phyloP scores from a whole-genome alignment of 2,888 invertebrate species.

The Stenodera caucasica region DNA sequence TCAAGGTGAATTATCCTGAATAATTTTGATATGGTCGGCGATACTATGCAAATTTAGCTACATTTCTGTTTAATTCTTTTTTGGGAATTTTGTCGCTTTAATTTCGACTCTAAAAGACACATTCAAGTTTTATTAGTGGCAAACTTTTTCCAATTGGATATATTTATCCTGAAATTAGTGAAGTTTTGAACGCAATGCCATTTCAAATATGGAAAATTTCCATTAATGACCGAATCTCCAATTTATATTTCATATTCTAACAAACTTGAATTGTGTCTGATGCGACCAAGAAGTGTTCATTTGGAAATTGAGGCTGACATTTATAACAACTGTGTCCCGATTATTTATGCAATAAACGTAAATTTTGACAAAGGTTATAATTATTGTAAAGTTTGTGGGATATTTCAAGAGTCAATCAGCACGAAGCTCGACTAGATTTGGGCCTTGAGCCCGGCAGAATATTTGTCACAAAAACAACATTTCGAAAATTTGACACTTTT shows the following conservation, averaged over 20 bases:
- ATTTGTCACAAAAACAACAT: no score
- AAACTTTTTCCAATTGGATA: no score
- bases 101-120: no score
- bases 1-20: not conserved
- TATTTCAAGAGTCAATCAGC: no score
- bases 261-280: not conserved
- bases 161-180: no score
- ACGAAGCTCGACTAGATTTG: no score
- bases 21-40: not conserved
- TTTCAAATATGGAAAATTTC: not conserved
- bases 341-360: slow-evolving; percentile 3
- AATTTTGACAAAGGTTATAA: not conserved
- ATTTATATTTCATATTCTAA: not conserved
- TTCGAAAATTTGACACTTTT: no score
- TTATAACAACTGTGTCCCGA: not conserved
- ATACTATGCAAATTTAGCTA: not conserved
- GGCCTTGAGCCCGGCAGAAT: no score
- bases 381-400: not conserved
- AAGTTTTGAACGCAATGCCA: no score
- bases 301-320: not conserved
- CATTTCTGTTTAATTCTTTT: no score
- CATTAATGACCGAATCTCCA: not conserved
- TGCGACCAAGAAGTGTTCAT: not conserved
- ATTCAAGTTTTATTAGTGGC: no score
- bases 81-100: no score